Evolutionary conservation across 2,113 vertebrate species (phyloP), one percentile per base, ranked within the genome.

Genomic region (Galeopterus variegatus): DNA sequence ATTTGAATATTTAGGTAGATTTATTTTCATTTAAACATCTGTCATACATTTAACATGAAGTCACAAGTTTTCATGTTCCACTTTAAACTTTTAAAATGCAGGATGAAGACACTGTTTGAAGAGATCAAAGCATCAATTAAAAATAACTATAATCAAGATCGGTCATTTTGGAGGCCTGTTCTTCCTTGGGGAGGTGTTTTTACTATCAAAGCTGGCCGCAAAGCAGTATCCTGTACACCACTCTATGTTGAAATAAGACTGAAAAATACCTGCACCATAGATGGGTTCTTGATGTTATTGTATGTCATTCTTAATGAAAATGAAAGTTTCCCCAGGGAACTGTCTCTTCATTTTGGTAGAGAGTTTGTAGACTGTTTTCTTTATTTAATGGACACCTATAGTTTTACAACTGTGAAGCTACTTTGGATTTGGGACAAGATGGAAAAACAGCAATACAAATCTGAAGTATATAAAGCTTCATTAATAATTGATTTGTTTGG

Each of bases 361-460:
- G 99, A 98, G 86, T 99, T 99, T 96, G 98, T 99, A 86, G 99
- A 99, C 93, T 98, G 98, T 93, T 99, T 99, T 98, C 99, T 99
- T 58, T 98, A 99, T 97, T 98, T 99, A 97, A 99, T 99, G 99
- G 99, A 99, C 98, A 99, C 99, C 72, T 99, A 98, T 69, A 99
- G 99, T 97, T 99, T 99, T 98, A 99, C 99, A 96, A 99, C 99
- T 0, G 99, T 99, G 81, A 99, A 99, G 98, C 98, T 99, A 96
- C 98, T 99, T 98, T 99, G 99, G 99, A 99, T 99, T 97, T 99
- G 99, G 99, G 99, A 99, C 98, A 98, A 99, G 97, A 99, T 99
- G 99, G 99, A 99, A 69, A 99, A 99, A 96, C 98, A 98, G 45
- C 99, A 99, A 95, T 99, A 99, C 98, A 99, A 99, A 97, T 99